Percentiles rank a stretch among this genome's conserved stretches.
phyloP scores from a whole-genome alignment of 2,113 vertebrate species.

The Lophochroa leadbeateri region DNA sequence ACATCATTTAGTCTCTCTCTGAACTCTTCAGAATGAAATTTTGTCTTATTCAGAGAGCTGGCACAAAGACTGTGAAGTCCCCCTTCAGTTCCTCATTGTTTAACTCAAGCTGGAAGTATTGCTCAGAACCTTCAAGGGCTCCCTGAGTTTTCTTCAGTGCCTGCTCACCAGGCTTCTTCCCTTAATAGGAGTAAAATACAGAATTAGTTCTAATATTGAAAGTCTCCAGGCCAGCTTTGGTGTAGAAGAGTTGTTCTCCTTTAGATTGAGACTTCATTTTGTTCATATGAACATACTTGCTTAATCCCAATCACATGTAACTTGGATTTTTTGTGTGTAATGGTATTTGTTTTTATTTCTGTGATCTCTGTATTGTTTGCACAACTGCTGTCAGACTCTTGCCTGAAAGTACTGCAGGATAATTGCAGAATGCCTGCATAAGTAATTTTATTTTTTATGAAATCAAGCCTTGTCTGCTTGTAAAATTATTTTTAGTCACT shows the following conservation, averaged over 20 bases:
- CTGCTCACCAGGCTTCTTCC: not conserved
- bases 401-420: conserved; percentile 78
- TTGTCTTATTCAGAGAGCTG: not conserved
- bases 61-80: not conserved
- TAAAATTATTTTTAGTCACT: conserved; percentile 77
- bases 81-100: not conserved
- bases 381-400: conserved; percentile 78
- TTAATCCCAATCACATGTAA: conserved; percentile 62
- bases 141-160: not conserved
- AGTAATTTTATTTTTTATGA: conserved; percentile 78
- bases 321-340: conserved; percentile 70
- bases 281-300: not conserved
- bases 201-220: not conserved
- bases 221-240: not conserved
- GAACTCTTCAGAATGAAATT: not conserved
- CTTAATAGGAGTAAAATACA: not conserved
- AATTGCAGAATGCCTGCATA: conserved; percentile 80
- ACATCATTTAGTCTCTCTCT: not conserved
- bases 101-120: not conserved
- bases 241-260: not conserved
- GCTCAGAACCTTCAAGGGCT: not conserved
- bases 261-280: not conserved
- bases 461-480: conserved; percentile 79
- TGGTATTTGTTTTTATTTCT: conserved; percentile 81
- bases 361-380: conserved; percentile 79